Conservation (phyloP, 2,888 invertebrate species). For the Phorcus lineatus region DNA sequence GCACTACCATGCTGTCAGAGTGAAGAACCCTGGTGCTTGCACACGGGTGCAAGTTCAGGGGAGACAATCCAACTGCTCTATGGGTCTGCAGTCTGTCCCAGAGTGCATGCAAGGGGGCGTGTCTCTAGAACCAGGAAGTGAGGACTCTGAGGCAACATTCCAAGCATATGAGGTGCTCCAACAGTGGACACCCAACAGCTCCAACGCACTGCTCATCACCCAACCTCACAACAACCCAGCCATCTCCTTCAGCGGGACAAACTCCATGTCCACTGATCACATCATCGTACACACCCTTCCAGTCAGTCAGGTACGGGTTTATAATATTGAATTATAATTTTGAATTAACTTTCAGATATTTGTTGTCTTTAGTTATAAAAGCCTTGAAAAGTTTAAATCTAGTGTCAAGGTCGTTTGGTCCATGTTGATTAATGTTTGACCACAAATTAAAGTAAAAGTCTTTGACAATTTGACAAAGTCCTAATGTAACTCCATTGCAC, state of each 20-base stretch:
- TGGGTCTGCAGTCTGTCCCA: slow-evolving; percentile 41
- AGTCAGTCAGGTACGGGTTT: slow-evolving; percentile 37
- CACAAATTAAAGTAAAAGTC: too few species aligned
- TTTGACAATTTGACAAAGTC: too few species aligned
- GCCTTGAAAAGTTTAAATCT: too few species aligned
- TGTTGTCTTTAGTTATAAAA: too few species aligned
- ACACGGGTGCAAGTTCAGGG: slow-evolving; percentile 34
- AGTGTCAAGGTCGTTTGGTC: too few species aligned
- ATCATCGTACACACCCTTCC: slow-evolving; percentile 72
- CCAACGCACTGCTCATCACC: slow-evolving; percentile 64
- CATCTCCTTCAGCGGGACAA: slow-evolving; percentile 51
- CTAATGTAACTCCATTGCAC: too few species aligned
- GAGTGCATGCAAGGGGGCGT: background rate
- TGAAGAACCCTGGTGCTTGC: slow-evolving; percentile 51
- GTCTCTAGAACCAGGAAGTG: background rate
- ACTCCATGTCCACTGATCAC: slow-evolving; percentile 64
- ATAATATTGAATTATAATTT: too few species aligned
- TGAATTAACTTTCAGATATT: too few species aligned
- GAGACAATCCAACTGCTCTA: slow-evolving; percentile 32
- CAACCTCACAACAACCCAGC: slow-evolving; percentile 57
- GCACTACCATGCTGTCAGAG: slow-evolving; percentile 64
- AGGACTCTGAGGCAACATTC: slow-evolving; percentile 29
- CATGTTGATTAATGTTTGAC: too few species aligned
- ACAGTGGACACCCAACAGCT: slow-evolving; percentile 53
- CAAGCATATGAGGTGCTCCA: slow-evolving; percentile 67